These are phyloP conservation scores for Typhlichthys subterraneus DNA, from an alignment of 2,797 vertebrate genomes.

Conservation along the genomic window DNA sequence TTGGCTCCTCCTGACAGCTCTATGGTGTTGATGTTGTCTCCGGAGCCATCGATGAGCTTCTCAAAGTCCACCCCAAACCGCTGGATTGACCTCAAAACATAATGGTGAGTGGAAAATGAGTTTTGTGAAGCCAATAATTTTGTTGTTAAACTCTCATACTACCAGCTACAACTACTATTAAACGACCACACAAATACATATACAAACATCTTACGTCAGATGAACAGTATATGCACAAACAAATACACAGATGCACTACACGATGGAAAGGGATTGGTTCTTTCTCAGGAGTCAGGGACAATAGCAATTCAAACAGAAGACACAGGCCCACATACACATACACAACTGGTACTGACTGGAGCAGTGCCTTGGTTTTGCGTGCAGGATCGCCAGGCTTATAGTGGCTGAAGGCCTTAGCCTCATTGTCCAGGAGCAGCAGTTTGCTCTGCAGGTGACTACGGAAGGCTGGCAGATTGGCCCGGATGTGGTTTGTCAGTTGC, in stretches of 20 bases:
- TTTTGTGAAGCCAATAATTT: too few species aligned
- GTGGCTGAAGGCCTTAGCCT: slow-evolving; percentile 85
- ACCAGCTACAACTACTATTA: not conserved
- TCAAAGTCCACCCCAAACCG: slow-evolving; percentile 90
- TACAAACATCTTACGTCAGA: not conserved
- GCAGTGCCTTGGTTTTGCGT: slow-evolving; percentile 86
- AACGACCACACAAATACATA: not conserved
- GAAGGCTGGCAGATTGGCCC: slow-evolving; percentile 85
- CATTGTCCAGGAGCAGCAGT: slow-evolving; percentile 83
- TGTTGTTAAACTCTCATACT: not conserved
- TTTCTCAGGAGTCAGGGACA: too few species aligned
- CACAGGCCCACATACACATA: not conserved
- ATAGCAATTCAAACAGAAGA: too few species aligned
- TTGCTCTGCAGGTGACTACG: slow-evolving; percentile 84
- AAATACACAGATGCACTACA: too few species aligned
- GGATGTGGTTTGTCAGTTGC: slow-evolving; percentile 95
- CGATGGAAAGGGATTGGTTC: too few species aligned
- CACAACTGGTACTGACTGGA: slow-evolving; percentile 81
- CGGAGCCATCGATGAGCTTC: slow-evolving; percentile 90
- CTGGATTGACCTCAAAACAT: slow-evolving; percentile 72
- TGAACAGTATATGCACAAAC: too few species aligned
- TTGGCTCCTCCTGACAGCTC: slow-evolving; percentile 91
- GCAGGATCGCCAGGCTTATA: slow-evolving; percentile 85
- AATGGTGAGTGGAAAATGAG: not conserved
- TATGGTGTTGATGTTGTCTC: slow-evolving; percentile 87